phyloP scores from a whole-genome alignment of 2,888 invertebrate genomes.

The Rotaria macrura region DNA sequence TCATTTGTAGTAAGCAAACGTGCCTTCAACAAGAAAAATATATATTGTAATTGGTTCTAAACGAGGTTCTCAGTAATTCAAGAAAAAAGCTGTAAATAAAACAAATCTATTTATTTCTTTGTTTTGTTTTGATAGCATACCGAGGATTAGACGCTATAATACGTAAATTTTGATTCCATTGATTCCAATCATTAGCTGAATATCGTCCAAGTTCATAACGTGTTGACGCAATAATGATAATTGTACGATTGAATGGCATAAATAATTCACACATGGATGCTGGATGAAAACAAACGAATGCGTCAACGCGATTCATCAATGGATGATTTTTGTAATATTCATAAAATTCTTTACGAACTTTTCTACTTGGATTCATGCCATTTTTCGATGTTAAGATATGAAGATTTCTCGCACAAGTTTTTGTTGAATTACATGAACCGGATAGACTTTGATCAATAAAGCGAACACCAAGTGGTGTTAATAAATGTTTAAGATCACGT shows the following conservation, averaged over 20 bases:
- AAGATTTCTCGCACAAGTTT: not conserved
- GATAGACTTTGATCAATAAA: conserved; percentile 11
- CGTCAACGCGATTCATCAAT: conserved; percentile 20
- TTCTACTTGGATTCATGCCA: not conserved
- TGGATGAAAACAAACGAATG: conserved; percentile 28
- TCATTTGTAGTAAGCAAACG: too few relatives aligned
- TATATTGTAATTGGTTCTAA: too few relatives aligned
- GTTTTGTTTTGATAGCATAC: not conserved
- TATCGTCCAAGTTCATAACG: conserved; percentile 27
- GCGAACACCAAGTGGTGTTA: not conserved
- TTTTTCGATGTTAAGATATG: not conserved
- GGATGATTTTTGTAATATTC: conserved; percentile 20
- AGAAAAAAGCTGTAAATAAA: too few relatives aligned
- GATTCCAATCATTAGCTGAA: conserved; percentile 28
- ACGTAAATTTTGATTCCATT: conserved; percentile 35
- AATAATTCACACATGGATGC: conserved; percentile 25
- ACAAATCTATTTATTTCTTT: too few relatives aligned
- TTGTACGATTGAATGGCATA: conserved; percentile 29
- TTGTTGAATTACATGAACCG: not conserved
- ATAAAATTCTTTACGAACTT: not conserved
- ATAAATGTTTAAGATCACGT: not conserved
- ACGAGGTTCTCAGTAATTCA: too few relatives aligned
- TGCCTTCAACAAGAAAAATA: too few relatives aligned
- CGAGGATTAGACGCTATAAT: conserved; percentile 28
- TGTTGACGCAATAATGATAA: conserved; percentile 27